Base-by-base conservation (phyloP, 2,797 vertebrate species). In the Eremophila alpestris region DNA sequence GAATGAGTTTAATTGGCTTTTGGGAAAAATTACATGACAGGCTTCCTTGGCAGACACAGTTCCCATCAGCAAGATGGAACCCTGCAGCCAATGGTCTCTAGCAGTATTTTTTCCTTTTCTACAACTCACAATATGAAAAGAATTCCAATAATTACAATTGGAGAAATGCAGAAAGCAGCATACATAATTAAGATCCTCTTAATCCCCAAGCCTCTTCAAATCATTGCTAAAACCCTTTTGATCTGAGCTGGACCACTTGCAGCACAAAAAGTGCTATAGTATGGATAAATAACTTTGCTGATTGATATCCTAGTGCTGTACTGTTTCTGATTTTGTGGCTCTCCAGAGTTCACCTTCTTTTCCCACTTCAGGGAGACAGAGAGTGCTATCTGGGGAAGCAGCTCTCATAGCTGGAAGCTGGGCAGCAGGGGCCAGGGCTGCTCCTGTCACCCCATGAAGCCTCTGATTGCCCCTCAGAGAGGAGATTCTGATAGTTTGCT, bases 371-470 rank as follows among this genome's bases (percentile, higher is more conserved):
- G 52, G 41, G 40, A 45, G 41, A 15, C 18, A 48, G 34, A 36
- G 6, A 52, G 4, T 26, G 13, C 21, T 1, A 0, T 5, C 3
- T 46, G n/a, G 16, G n/a, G 32, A 62, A 58, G 43, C 27, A 89
- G 51, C 5, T 79, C 22, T 36, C 0, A 0, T 5, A 30, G n/a
- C 10, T 77, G 60, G n/a, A 12, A 64, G 45, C 20, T 46, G 36
- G 38, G 13, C 40, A 74, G 27, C 3, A 4, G n/a, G n/a, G n/a
- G n/a, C n/a, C n/a, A n/a, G 20, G 32, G 38, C 22, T 65, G 41
- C 1, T 64, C 9, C 24, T 71, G 32, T 58, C 29, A 45, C 13
- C 21, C 21, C 36, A 9, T 6, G 30, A 60, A 78, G 16, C 20
- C 16, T 58, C 77, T 65, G 56, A 59, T 29, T 5, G 3, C 17